Percentiles rank a stretch among this genome's conserved stretches.
These are phyloP conservation scores for Theodoxus fluviatilis DNA, from an alignment of 2,888 invertebrate species.

Conservation along the genomic window DNA sequence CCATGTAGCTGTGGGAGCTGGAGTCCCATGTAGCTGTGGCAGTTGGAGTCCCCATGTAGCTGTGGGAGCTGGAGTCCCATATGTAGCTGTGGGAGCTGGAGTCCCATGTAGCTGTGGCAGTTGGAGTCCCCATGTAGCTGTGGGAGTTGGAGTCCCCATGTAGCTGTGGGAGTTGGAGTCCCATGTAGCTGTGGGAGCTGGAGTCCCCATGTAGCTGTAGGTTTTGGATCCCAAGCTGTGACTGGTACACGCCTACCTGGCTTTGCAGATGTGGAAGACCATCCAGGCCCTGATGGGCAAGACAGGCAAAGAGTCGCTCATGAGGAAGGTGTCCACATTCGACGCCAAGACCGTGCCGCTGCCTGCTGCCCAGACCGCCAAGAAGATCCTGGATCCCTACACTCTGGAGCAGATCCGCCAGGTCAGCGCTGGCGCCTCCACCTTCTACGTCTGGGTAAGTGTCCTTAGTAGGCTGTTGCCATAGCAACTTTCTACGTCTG, in stretches of 20 bases:
- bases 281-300: constrained; percentile 58
- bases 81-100: no score
- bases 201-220: no score
- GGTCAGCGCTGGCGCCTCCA: constrained; percentile 63
- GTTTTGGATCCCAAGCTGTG: not conserved
- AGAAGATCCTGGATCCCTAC: constrained; percentile 46
- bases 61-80: no score
- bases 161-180: no score
- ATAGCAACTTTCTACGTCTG: constrained; percentile 38
- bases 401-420: constrained; percentile 58
- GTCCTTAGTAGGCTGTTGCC: constrained; percentile 1
- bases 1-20: no score
- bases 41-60: no score
- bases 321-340: constrained; percentile 56
- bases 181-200: no score
- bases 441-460: constrained; percentile 63
- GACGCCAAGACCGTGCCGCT: constrained; percentile 54
- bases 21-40: no score
- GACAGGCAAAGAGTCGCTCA: constrained; percentile 60
- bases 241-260: no score
- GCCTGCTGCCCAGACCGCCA: constrained; percentile 46
- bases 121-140: no score
- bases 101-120: no score
- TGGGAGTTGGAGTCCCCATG: no score
- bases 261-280: constrained; percentile 54